A percentile compares a stretch with the other conserved stretches of the same genome.
phyloP scores from a whole-genome alignment of 2,113 vertebrate genomes.

The Patagioenas fasciata region DNA sequence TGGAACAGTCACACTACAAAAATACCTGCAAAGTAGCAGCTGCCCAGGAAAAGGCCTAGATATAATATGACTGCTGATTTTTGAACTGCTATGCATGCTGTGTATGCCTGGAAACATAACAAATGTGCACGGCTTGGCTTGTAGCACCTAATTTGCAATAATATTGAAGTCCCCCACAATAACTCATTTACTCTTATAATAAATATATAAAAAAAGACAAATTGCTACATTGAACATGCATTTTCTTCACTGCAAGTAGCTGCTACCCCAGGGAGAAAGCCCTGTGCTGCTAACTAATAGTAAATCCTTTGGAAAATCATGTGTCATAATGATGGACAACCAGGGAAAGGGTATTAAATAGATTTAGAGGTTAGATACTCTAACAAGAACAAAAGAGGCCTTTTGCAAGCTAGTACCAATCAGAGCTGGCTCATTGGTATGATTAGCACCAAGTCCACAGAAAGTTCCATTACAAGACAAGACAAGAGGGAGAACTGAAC shows the following conservation, averaged over 20 bases:
- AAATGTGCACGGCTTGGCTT: slow-evolving; percentile 76
- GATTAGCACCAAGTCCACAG: slow-evolving; percentile 62
- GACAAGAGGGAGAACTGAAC: slow-evolving; percentile 44
- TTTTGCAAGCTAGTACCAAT: slow-evolving; percentile 75
- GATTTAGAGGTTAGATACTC: slow-evolving; percentile 85
- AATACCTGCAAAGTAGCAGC: slow-evolving; percentile 41
- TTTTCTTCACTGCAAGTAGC: slow-evolving; percentile 84
- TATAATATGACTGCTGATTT: slow-evolving; percentile 68
- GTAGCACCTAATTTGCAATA: slow-evolving; percentile 84
- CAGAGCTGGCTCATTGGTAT: slow-evolving; percentile 53
- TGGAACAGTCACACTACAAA: slow-evolving; percentile 6
- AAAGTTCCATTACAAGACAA: slow-evolving; percentile 56
- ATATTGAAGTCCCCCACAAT: slow-evolving; percentile 84
- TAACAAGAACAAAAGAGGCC: slow-evolving; percentile 82
- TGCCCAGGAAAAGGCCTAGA: slow-evolving; percentile 52
- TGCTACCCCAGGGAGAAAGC: slow-evolving; percentile 81
- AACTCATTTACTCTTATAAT: slow-evolving; percentile 88
- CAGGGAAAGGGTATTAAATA: slow-evolving; percentile 83
- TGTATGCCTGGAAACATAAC: slow-evolving; percentile 78
- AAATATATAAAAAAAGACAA: slow-evolving; percentile 90
- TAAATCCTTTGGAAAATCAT: slow-evolving; percentile 86
- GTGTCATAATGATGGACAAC: slow-evolving; percentile 87
- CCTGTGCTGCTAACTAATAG: slow-evolving; percentile 83
- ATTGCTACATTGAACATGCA: slow-evolving; percentile 85
- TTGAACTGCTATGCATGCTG: slow-evolving; percentile 72